Evolutionary conservation across 2,113 vertebrate species (phyloP).

Genomic region (Albula goreensis): DNA sequence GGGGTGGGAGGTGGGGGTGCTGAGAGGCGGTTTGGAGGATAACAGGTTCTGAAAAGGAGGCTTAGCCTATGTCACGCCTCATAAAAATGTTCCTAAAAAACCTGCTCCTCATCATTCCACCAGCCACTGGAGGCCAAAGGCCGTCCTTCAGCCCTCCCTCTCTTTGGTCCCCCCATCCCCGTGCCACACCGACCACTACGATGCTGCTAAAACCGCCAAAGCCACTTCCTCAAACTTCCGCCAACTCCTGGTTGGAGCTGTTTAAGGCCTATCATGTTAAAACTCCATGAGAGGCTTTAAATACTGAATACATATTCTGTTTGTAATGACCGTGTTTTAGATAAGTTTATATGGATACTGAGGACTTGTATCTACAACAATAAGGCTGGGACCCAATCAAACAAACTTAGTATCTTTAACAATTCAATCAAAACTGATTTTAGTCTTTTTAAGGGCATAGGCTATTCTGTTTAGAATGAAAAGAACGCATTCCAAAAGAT

Average conservation of each 20-base stretch:
- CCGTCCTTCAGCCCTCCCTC: conserved; percentile 17
- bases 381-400: no score
- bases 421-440: no score
- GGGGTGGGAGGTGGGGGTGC: conserved; percentile 25
- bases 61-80: background rate
- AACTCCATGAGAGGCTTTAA: no score
- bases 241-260: background rate
- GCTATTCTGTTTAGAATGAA: no score
- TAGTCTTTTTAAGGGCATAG: no score
- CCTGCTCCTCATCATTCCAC: background rate
- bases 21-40: conserved; percentile 16
- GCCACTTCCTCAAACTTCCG: conserved; percentile 26
- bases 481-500: no score
- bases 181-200: background rate
- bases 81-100: background rate
- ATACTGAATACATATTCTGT: no score
- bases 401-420: no score
- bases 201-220: background rate
- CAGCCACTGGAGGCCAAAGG: background rate
- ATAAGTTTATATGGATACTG: no score
- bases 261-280: no score
- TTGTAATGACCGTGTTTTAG: no score
- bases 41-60: conserved; percentile 5
- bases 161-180: conserved; percentile 9
- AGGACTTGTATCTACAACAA: no score